Evolutionary conservation across 2,113 vertebrate genomes (phyloP), one percentile per base, ranked within the genome.

Genomic region (Austrofundulus limnaeus): DNA sequence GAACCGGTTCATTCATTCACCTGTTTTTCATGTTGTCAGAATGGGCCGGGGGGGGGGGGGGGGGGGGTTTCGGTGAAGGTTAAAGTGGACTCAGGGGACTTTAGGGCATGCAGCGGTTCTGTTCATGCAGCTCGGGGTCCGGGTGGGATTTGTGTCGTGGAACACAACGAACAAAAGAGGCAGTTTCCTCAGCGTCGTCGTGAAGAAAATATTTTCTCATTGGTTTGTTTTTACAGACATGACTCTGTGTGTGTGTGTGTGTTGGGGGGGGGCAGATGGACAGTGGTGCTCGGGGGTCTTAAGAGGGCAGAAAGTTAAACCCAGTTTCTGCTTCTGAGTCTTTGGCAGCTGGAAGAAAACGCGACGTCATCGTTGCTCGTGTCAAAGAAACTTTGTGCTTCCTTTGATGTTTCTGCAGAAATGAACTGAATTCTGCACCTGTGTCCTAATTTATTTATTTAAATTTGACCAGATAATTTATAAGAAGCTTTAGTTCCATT

Each of bases 1-100:
- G 80, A 63, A 76, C 77, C 72, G 49, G 51, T 51, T 77, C 61
- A 81, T 82, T 84, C 79, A 72, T 77, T 84, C 81, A 75, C 64
- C 72, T 62, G 66, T 82, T 79, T 66, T 72, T 34, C 75, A 60
- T 75, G 80, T 82, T 66, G 84, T 71, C 54, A 45, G 63, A 78
- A 79, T 85, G 47, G 57, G 46, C 75, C 31, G 31, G 31, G 4
- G 5, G 31, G n/a, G n/a, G n/a, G n/a, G n/a, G n/a, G n/a, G n/a
- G n/a, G n/a, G n/a, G n/a, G n/a, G n/a, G n/a, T 77, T 82, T 78
- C 84, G 85, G 72, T 83, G 85, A 78, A 81, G 80, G 78, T n/a
- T 80, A 83, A 59, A 85, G 78, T 59, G 74, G 31, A 34, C 5
- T 9, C 6, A 75, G 81, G 83, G 74, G 78, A 81, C 67, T 72